Base-by-base conservation (phyloP, 2,113 vertebrate species). In the Mionectes macconnelli region DNA sequence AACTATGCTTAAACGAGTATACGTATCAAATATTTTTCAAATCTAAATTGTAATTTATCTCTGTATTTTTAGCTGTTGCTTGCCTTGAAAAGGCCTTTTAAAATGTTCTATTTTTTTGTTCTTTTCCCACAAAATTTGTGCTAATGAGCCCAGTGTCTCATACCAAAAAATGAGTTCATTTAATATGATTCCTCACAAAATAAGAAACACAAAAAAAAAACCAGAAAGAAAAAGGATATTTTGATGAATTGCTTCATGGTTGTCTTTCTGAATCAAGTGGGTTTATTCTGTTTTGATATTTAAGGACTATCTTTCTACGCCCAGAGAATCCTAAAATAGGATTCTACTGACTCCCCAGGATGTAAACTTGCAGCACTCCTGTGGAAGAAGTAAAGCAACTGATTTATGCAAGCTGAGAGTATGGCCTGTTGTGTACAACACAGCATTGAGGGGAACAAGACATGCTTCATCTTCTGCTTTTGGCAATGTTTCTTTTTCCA, bases 361-460 rank as follows among this genome's bases (percentile, higher is more conserved):
- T 44, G 14, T 49, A 64, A 89, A 30, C 23, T 52, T 55, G 42
- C 75, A 52, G 18, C 33, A 14, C 39, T 86, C 15, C 63, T 88
- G 14, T 64, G 31, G 52, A 95, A 72, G 44, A 68, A 67, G 55
- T 57, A 90, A 84, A 79, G 37, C 49, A 86, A 35, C 40, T 92
- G 85, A 90, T 92, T 95, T 92, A 93, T 56, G 81, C 35, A 52
- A 81, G 52, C 59, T 70, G 60, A 95, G 83, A 52, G 68, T 89
- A 56, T 81, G 73, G 40, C 82, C 79, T 0, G 0, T 40, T 80
- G 52, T 53, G 68, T 84, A 77, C 37, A 80, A 12, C 70, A 44
- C 39, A 67, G 72, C 47, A 25, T 39, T 4, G 8, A 84, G 55
- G 57, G 28, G 39, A 96, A 8, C 35, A 74, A 91, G n/a, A 0